These are phyloP conservation scores for Bombus affinis DNA, from an alignment of 1,140 invertebrate species.

Conservation along the genomic window DNA sequence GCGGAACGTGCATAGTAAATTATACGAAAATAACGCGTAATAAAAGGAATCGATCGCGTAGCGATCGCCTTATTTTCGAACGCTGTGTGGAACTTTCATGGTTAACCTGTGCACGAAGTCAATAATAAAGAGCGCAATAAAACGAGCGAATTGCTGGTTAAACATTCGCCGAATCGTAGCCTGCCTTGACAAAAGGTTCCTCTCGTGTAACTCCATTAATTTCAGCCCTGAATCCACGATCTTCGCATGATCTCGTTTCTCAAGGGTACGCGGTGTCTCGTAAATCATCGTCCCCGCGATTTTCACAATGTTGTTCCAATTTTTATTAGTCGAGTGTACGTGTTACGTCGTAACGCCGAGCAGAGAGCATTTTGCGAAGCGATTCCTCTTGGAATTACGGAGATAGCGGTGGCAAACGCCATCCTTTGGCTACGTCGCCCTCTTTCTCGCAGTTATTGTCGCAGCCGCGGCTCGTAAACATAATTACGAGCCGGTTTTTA, in stretches of 20 bases:
- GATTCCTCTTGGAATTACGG: background rate
- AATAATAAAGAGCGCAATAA: conserved; percentile 26
- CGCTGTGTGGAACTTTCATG: background rate
- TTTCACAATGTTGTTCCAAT: conserved; percentile 28
- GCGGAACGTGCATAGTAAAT: background rate
- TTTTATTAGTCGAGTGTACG: conserved; percentile 30
- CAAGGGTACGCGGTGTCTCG: background rate
- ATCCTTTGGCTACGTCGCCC: conserved; percentile 21
- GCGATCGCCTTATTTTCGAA: conserved; percentile 1
- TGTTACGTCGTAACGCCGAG: background rate
- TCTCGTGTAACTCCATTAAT: conserved; percentile 5
- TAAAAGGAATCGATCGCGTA: conserved; percentile 14
- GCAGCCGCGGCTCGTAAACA: conserved; percentile 67
- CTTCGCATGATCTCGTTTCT: background rate
- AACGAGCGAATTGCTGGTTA: conserved; percentile 16
- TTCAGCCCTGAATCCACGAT: conserved; percentile 3
- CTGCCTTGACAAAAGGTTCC: conserved; percentile 7
- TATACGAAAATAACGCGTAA: background rate
- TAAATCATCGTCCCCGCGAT: conserved; percentile 6
- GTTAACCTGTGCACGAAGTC: background rate
- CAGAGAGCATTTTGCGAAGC: background rate
- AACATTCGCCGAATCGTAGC: background rate
- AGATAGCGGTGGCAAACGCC: background rate
- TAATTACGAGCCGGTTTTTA: conserved; percentile 69
- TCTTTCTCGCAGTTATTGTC: conserved; percentile 63